phyloP scores from a whole-genome alignment of 37 sponge, comb jelly and placozoan genomes.

The Oopsacas minuta region DNA sequence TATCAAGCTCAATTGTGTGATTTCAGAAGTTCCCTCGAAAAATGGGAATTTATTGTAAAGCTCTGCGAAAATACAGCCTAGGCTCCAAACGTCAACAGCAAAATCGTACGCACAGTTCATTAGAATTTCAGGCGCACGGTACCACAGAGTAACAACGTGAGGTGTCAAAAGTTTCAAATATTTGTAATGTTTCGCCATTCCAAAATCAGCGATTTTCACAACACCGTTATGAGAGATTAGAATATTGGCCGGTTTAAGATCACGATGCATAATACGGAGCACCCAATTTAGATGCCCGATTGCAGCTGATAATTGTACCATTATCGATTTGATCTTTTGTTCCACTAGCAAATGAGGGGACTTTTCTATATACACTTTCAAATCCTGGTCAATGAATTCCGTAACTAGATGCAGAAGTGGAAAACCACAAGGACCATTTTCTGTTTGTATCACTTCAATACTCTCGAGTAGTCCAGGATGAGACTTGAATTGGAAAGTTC shows the following conservation, averaged over 20 bases:
- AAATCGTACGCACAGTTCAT: constrained; percentile 16
- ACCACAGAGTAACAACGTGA: constrained; percentile 28
- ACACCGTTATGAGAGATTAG: neutral
- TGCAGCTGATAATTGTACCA: neutral
- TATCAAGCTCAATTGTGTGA: neutral
- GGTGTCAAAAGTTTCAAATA: constrained; percentile 5
- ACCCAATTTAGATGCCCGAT: neutral
- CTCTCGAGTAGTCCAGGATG: neutral
- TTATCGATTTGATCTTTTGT: neutral
- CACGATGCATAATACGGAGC: neutral
- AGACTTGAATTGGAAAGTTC: neutral
- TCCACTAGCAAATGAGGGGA: neutral
- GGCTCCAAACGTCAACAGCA: constrained; percentile 26
- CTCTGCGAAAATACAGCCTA: constrained; percentile 26
- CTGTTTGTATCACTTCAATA: constrained; percentile 9
- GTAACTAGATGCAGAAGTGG: neutral
- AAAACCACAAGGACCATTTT: neutral
- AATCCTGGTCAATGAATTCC: constrained; percentile 3
- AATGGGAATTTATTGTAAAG: neutral
- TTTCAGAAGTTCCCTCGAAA: constrained; percentile 8
- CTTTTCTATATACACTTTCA: neutral
- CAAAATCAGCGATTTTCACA: constrained; percentile 5
- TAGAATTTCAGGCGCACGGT: constrained; percentile 25
- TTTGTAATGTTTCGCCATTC: constrained; percentile 11
- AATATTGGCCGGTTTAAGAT: constrained; percentile 1